These are phyloP conservation scores for Podarcis muralis DNA, from an alignment of 2,113 vertebrate species.

Conservation along the genomic window DNA sequence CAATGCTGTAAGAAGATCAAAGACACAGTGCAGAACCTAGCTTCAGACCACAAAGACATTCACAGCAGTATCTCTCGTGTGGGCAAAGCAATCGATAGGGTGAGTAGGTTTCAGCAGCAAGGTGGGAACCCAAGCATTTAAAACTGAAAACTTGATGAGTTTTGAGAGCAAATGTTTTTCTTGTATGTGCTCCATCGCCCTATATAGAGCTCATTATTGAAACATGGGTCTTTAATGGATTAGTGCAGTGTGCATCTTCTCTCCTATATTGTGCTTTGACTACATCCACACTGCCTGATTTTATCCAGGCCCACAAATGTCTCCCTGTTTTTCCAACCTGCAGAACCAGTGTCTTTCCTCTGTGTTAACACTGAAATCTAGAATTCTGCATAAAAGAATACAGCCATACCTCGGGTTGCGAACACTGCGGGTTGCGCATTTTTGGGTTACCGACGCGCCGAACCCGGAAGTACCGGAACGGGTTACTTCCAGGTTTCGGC, in stretches of 20 bases:
- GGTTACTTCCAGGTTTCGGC: too few relatives aligned
- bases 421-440: too few relatives aligned
- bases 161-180: background rate
- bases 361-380: background rate
- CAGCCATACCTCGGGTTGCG: too few relatives aligned
- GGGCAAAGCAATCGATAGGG: constrained; percentile 91
- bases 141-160: background rate
- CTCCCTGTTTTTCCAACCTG: background rate
- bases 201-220: background rate
- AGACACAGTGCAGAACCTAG: constrained; percentile 89
- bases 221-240: background rate
- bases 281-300: background rate
- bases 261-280: background rate
- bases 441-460: too few relatives aligned
- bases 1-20: constrained; percentile 92
- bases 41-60: constrained; percentile 89
- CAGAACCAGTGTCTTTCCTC: background rate
- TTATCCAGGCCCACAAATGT: background rate
- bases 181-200: background rate
- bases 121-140: background rate
- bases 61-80: constrained; percentile 91
- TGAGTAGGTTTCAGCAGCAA: constrained; percentile 54
- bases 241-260: background rate
- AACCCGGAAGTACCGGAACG: too few relatives aligned
- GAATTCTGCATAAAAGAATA: background rate